Evolutionary conservation across 2,888 invertebrate genomes (phyloP).

Genomic region (Embidobia sp.): DNA sequence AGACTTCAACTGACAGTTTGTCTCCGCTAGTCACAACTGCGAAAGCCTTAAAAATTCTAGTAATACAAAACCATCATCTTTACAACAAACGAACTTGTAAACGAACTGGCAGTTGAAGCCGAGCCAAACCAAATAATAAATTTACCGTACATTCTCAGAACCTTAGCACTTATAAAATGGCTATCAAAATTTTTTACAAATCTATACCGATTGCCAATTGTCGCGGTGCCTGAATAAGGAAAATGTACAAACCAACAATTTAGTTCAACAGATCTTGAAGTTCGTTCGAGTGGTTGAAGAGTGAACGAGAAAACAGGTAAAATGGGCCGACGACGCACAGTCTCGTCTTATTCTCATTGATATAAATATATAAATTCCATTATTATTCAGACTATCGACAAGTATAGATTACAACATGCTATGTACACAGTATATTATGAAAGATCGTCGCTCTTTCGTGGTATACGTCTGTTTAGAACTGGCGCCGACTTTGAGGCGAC

Average conservation of each 20-base stretch:
- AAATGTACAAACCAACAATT: slow-evolving; percentile 13
- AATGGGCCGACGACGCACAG: slow-evolving; percentile 23
- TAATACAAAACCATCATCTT: not conserved
- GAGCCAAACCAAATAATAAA: slow-evolving; percentile 6
- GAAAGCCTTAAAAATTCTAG: slow-evolving; percentile 7
- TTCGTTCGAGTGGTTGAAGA: slow-evolving; percentile 3
- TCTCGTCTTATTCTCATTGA: slow-evolving; percentile 65
- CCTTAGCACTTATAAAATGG: slow-evolving; percentile 1
- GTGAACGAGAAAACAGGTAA: slow-evolving; percentile 31
- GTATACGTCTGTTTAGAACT: slow-evolving; percentile 73
- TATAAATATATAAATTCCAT: slow-evolving; percentile 77
- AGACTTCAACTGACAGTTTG: slow-evolving; percentile 68
- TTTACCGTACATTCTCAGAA: slow-evolving; percentile 13
- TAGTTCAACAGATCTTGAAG: not conserved
- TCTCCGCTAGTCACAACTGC: slow-evolving; percentile 69
- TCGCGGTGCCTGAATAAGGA: slow-evolving; percentile 3
- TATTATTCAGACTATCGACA: slow-evolving; percentile 74
- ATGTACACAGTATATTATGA: slow-evolving; percentile 74
- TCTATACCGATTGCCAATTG: slow-evolving; percentile 9
- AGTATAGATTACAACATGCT: slow-evolving; percentile 74
- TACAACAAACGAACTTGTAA: not conserved
- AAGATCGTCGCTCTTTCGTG: slow-evolving; percentile 67
- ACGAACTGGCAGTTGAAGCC: slow-evolving; percentile 7
- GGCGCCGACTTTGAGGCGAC: slow-evolving; percentile 57
- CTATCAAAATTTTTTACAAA: slow-evolving; percentile 20